Conservation (phyloP, 2,888 invertebrate genomes). For the Galerucella pusilla region DNA sequence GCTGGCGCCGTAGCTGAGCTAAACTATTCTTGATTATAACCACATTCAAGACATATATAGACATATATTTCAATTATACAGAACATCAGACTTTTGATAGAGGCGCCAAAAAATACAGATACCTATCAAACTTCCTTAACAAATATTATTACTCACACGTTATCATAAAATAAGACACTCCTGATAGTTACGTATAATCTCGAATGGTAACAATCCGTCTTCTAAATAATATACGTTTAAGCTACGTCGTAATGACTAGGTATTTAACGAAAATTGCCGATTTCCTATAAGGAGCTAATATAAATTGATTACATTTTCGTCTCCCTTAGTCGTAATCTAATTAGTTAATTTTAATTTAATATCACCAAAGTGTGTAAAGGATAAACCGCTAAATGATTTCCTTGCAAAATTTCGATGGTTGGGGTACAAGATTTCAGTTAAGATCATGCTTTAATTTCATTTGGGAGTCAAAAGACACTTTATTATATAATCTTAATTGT, state of each 20-base stretch:
- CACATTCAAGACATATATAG: no score
- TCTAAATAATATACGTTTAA: neutral
- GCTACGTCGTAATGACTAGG: slow-evolving; percentile 21
- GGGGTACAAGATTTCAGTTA: slow-evolving; percentile 10
- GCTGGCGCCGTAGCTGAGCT: no score
- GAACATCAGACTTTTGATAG: no score
- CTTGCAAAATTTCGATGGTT: slow-evolving; percentile 38
- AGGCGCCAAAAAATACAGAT: no score
- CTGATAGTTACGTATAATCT: neutral
- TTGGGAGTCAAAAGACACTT: neutral
- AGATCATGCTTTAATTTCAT: neutral
- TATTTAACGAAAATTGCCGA: slow-evolving; percentile 55
- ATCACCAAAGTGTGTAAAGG: slow-evolving; percentile 54
- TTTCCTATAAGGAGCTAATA: slow-evolving; percentile 59
- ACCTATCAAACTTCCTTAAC: neutral
- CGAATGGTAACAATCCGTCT: slow-evolving; percentile 10
- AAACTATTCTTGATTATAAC: no score
- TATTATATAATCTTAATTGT: neutral
- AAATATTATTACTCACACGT: neutral
- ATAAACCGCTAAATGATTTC: slow-evolving; percentile 46
- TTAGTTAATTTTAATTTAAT: slow-evolving; percentile 64
- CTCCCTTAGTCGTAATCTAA: slow-evolving; percentile 60
- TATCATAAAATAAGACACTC: neutral
- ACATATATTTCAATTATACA: no score
- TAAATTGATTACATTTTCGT: slow-evolving; percentile 62